Evolutionary conservation across 2,888 invertebrate genomes (phyloP).

Genomic region (Nephrotoma flavescens): DNA sequence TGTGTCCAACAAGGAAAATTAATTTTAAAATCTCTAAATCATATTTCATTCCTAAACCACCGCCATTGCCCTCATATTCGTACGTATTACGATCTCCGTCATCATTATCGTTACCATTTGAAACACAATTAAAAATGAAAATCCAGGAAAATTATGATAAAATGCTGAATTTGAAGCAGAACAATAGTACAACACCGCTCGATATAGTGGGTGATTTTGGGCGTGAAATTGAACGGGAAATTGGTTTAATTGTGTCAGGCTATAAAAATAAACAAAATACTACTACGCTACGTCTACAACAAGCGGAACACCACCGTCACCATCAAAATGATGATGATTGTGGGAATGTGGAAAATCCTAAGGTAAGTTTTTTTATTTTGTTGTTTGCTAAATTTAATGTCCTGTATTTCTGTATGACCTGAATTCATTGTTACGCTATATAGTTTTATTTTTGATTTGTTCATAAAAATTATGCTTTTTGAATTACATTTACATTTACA

Average conservation of each 20-base stretch:
- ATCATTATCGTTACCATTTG: background rate
- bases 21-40: background rate
- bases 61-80: background rate
- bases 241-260: slow-evolving; percentile 25
- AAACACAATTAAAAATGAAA: slow-evolving; percentile 4
- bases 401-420: background rate
- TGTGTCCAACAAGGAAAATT: background rate
- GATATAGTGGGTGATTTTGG: slow-evolving; percentile 29
- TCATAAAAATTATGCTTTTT: background rate
- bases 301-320: background rate
- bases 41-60: background rate
- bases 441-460: background rate
- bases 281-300: background rate
- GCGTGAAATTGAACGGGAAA: slow-evolving; percentile 26
- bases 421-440: background rate
- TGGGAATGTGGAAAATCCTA: background rate
- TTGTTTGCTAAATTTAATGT: background rate
- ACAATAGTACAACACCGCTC: slow-evolving; percentile 19
- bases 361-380: background rate
- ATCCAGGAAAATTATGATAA: background rate
- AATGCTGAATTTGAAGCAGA: slow-evolving; percentile 17
- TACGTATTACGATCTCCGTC: background rate
- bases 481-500: background rate
- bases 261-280: slow-evolving; percentile 17
- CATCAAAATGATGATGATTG: background rate